A percentile compares a stretch with the other conserved stretches of the same genome.
phyloP scores from a whole-genome alignment of 2,797 vertebrate genomes.

The Gambelia wislizenii region DNA sequence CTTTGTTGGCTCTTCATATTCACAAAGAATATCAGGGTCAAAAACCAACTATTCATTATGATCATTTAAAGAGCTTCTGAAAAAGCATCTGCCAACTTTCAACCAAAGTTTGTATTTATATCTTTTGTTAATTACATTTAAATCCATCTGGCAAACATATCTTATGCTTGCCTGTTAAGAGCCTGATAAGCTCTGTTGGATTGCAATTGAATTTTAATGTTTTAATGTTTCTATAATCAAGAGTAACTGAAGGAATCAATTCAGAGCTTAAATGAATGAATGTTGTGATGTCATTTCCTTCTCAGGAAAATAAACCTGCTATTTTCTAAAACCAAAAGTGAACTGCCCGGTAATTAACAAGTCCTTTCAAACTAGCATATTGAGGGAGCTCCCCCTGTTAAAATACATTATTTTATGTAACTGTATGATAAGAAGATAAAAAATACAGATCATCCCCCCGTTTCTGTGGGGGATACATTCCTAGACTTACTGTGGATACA shows the following conservation, averaged over 20 bases:
- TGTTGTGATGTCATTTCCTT: not conserved
- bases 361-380: not conserved
- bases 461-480: too few relatives aligned
- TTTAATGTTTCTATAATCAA: slow-evolving; percentile 25
- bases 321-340: slow-evolving; percentile 18
- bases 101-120: not conserved
- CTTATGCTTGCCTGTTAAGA: slow-evolving; percentile 35
- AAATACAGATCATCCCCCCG: too few relatives aligned
- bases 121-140: slow-evolving; percentile 43
- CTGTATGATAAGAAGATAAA: not conserved
- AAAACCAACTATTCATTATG: not conserved
- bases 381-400: not conserved
- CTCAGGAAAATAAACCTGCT: slow-evolving; percentile 22
- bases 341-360: not conserved
- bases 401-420: slow-evolving; percentile 16
- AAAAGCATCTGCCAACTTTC: slow-evolving; percentile 26
- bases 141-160: slow-evolving; percentile 9
- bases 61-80: not conserved
- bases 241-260: not conserved
- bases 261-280: not conserved
- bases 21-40: not conserved
- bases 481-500: too few relatives aligned
- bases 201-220: slow-evolving; percentile 38
- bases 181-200: slow-evolving; percentile 28
- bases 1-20: not conserved